phyloP scores from a whole-genome alignment of 1,140 invertebrate species.

The Lethocerus indicus region DNA sequence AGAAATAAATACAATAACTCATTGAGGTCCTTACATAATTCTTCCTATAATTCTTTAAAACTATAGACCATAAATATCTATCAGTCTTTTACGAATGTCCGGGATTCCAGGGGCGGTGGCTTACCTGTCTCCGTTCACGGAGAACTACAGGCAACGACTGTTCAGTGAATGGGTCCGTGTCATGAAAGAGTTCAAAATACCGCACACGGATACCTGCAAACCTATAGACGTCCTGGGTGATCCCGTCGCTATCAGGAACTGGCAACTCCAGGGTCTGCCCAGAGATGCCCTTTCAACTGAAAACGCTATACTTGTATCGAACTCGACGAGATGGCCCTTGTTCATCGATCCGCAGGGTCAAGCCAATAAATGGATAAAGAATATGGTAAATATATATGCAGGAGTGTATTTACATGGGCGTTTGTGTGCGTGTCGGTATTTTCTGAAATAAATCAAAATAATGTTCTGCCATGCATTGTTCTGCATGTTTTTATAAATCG shows the following conservation, averaged over 20 bases:
- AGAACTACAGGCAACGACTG: constrained; percentile 16
- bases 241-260: constrained; percentile 36
- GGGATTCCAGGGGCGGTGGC: constrained; percentile 49
- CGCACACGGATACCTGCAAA: constrained; percentile 53
- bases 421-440: too few relatives aligned
- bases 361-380: constrained; percentile 55
- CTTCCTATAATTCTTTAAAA: too few relatives aligned
- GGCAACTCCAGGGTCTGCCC: constrained; percentile 51
- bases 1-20: too few relatives aligned
- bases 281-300: constrained; percentile 46
- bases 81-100: too few relatives aligned
- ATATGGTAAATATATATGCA: constrained; percentile 35
- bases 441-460: too few relatives aligned
- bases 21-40: too few relatives aligned
- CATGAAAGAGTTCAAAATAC: constrained; percentile 49
- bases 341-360: constrained; percentile 56
- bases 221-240: constrained; percentile 40
- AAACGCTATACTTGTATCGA: constrained; percentile 44
- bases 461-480: too few relatives aligned
- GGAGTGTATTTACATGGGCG: too few relatives aligned
- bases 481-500: too few relatives aligned
- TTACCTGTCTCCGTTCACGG: constrained; percentile 48
- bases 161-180: constrained; percentile 54
- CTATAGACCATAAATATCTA: too few relatives aligned
- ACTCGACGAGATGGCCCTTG: constrained; percentile 40